Base-by-base conservation (phyloP, 2,888 invertebrate species). In the Congeria kusceri region DNA sequence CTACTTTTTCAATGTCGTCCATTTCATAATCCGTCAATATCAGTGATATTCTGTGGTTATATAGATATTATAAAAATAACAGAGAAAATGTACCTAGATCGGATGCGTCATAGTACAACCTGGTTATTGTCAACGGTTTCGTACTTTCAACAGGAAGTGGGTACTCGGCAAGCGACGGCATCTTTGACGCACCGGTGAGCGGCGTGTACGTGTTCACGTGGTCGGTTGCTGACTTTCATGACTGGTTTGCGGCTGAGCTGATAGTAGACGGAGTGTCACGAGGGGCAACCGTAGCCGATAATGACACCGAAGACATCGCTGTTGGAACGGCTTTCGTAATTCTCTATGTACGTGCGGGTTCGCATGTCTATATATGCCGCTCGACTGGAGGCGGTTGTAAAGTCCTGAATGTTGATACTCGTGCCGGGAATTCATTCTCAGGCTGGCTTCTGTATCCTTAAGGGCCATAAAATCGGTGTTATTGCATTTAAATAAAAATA, bases 151-250 rank as follows among this genome's bases (percentile, higher is more conserved):
- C 20, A 53, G 53, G 53, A 3, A 53, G n/a, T 25, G 53, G 53
- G 2, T 53, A 53, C n/a, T 53, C 53, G 11, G 5, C 53, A 2
- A 5, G 20, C 25, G 53, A 53, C 25, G 53, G 53, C 2, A 53
- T 53, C 13, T 53, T 53, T 18, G 53, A 53, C 53, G 13, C 53
- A 20, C 53, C 53, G 11, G 23, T 53, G 20, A 25, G 23, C 20
- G 53, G 53, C 3, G 23, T 53, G 20, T 53, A 53, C 25, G 53
- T 53, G 13, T 53, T 53, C 25, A 53, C 53, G 25, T 53, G 53
- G 53, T 23, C 53, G 25, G 20, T 53, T 49, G 53, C 53, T 1
- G 53, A n/a, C 25, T 1, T 1, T 11, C 11, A 53, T 20, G 20
- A 53, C 18, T 53, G 53, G 53, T 53, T n/a, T 39, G 20, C 53